phyloP scores from a whole-genome alignment of 2,797 vertebrate genomes.

The Leptoclinus maculatus region DNA sequence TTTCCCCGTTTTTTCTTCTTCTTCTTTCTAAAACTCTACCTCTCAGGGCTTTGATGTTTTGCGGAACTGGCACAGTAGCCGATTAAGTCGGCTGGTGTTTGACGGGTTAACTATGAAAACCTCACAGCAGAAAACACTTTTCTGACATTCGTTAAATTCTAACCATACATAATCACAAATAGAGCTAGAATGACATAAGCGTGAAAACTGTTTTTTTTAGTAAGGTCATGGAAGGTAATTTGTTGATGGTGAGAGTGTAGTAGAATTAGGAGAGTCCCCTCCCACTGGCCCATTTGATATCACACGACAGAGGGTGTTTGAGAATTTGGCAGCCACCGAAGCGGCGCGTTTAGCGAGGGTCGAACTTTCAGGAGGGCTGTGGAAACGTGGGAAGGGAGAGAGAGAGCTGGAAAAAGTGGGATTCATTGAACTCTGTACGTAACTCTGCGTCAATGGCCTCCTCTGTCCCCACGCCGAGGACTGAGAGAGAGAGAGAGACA shows the following conservation, averaged over 20 bases:
- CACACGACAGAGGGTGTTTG: slow-evolving; percentile 90
- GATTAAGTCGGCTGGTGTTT: slow-evolving; percentile 48
- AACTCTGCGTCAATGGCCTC: slow-evolving; percentile 94
- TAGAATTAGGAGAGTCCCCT: slow-evolving; percentile 78
- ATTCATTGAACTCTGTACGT: slow-evolving; percentile 95
- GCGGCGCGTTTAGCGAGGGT: slow-evolving; percentile 88
- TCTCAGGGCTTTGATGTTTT: slow-evolving; percentile 71
- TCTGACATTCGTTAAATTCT: slow-evolving; percentile 14
- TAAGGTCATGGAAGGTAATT: slow-evolving; percentile 89
- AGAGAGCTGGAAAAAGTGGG: slow-evolving; percentile 88
- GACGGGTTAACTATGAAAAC: slow-evolving; percentile 42
- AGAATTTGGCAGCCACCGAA: slow-evolving; percentile 89
- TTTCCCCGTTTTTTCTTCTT: slow-evolving; percentile 57
- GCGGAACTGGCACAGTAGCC: slow-evolving; percentile 50
- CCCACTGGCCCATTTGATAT: slow-evolving; percentile 86
- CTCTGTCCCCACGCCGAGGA: slow-evolving; percentile 90
- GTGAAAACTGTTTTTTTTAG: slow-evolving; percentile 80
- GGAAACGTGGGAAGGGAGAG: slow-evolving; percentile 94
- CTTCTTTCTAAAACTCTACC: slow-evolving; percentile 40
- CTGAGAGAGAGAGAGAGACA: slow-evolving; percentile 85
- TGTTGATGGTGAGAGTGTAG: slow-evolving; percentile 85
- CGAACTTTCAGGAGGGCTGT: slow-evolving; percentile 90
- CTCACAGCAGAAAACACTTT: slow-evolving; percentile 37
- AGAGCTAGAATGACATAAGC: slow-evolving; percentile 3
- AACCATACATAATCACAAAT: slow-evolving; percentile 13